phyloP scores from a whole-genome alignment of 2,113 vertebrate genomes.

The Macrotis lagotis region DNA sequence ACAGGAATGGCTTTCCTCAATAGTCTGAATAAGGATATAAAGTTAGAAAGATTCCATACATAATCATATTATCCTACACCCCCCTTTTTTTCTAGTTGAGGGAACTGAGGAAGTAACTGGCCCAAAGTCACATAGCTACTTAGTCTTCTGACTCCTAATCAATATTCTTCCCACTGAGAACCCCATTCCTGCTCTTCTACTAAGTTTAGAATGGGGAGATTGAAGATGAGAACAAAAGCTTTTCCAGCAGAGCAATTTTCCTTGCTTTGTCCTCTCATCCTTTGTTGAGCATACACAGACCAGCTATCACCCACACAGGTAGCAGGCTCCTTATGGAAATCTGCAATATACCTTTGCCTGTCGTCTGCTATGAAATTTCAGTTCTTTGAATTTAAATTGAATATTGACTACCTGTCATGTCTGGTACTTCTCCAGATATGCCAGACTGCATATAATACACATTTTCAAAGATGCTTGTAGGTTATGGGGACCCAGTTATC shows the following conservation, averaged over 20 bases:
- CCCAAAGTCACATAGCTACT: not conserved
- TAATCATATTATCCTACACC: not conserved
- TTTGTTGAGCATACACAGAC: not conserved
- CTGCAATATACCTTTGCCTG: not conserved
- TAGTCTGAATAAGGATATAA: not conserved
- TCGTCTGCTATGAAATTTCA: not conserved
- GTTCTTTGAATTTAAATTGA: not conserved
- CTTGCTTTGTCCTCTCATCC: not conserved
- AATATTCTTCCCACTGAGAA: not conserved
- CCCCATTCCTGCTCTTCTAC: not conserved
- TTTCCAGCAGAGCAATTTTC: not conserved
- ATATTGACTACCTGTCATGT: not conserved
- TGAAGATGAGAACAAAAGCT: not conserved
- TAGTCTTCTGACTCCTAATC: not conserved
- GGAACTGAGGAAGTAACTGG: not conserved
- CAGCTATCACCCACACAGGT: not conserved
- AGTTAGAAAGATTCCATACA: not conserved
- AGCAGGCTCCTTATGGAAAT: not conserved
- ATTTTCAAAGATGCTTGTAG: not conserved
- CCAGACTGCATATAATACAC: not conserved
- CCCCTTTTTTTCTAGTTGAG: not conserved
- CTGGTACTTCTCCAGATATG: slow-evolving; percentile 26
- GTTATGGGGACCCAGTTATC: not conserved
- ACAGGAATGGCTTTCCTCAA: not conserved
- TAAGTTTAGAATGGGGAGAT: not conserved